Evolutionary conservation across 2,888 invertebrate species (phyloP).

Genomic region (Nomada flava): DNA sequence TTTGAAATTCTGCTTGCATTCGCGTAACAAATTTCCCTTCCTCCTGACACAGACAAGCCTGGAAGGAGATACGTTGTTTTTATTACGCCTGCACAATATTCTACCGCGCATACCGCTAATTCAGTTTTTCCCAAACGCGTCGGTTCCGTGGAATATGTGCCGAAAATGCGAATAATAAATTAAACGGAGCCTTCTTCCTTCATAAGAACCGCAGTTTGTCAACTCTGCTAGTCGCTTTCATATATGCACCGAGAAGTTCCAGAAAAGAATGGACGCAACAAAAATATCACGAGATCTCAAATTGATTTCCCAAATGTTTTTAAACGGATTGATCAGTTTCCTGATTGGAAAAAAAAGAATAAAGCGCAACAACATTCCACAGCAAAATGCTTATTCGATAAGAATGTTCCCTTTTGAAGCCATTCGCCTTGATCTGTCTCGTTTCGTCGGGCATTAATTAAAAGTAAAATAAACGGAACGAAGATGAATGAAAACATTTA

Average conservation of each 20-base stretch:
- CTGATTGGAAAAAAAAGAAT: neutral
- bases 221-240: neutral
- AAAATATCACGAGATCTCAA: neutral
- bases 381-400: conserved; percentile 6
- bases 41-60: conserved; percentile 3
- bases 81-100: conserved; percentile 7
- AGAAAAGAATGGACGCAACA: neutral
- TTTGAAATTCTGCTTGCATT: conserved; percentile 41
- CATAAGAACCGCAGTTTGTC: neutral
- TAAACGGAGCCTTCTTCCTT: neutral
- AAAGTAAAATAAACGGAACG: conserved; percentile 21
- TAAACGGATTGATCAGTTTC: neutral
- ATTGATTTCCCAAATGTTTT: neutral
- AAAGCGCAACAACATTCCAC: conserved; percentile 14
- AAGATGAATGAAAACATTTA: conserved; percentile 14
- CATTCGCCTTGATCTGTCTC: neutral
- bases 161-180: neutral
- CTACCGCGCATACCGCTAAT: conserved; percentile 9
- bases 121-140: neutral
- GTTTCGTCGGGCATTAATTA: conserved; percentile 43
- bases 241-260: neutral
- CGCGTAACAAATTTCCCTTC: conserved; percentile 22
- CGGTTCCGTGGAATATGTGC: neutral
- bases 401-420: neutral
- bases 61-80: conserved; percentile 1